These are phyloP conservation scores for Adrianichthys oophorus DNA, from an alignment of 2,797 vertebrate species.

Conservation along the genomic window DNA sequence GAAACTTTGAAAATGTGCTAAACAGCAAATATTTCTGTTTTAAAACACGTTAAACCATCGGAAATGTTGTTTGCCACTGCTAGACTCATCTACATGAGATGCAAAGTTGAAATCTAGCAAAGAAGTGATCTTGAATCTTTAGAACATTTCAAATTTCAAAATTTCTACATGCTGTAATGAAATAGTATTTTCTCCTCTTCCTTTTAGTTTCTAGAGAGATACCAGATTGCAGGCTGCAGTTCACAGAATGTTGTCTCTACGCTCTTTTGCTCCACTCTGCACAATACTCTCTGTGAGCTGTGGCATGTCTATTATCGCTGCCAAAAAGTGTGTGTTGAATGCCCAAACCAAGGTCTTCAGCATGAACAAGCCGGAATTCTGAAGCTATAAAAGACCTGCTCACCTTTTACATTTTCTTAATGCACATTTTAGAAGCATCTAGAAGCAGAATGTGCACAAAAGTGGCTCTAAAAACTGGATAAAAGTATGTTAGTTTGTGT, in stretches of 20 bases:
- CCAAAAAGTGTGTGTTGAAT: slow-evolving; percentile 14
- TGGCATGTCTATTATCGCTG: neutral
- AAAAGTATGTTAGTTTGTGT: neutral
- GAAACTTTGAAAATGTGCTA: too few relatives aligned
- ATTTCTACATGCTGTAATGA: neutral
- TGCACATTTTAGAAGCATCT: neutral
- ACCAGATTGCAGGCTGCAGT: slow-evolving; percentile 31
- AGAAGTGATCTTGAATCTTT: too few relatives aligned
- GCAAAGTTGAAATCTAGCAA: too few relatives aligned
- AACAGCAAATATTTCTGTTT: too few relatives aligned
- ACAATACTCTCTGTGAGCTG: slow-evolving; percentile 48
- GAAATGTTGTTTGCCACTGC: too few relatives aligned
- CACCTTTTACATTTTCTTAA: neutral
- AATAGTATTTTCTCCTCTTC: neutral
- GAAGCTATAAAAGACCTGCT: neutral
- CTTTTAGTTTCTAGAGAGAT: slow-evolving; percentile 29
- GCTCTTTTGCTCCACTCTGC: slow-evolving; percentile 11
- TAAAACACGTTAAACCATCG: too few relatives aligned
- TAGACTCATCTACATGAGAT: too few relatives aligned
- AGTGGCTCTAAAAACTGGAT: neutral
- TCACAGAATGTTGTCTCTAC: slow-evolving; percentile 10
- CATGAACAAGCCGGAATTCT: slow-evolving; percentile 1
- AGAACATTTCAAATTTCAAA: too few relatives aligned
- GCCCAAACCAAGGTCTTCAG: slow-evolving; percentile 4
- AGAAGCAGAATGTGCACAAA: neutral